Percentiles rank a stretch among this genome's conserved stretches.
Conservation (phyloP, 2,888 invertebrate species). For the Salticus scenicus region DNA sequence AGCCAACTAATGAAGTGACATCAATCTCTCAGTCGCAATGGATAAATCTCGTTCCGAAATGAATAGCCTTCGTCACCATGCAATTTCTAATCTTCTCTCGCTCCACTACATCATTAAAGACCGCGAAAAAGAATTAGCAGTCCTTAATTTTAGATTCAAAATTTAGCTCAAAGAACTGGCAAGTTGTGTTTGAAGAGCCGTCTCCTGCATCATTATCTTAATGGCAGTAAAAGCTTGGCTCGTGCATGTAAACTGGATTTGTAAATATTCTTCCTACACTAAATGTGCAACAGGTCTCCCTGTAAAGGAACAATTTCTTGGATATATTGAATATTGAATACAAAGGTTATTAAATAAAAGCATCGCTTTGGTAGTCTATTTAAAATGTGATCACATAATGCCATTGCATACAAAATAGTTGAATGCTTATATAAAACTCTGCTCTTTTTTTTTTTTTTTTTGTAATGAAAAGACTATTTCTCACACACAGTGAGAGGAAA, state of each 20-base stretch:
- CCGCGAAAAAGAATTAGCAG: not conserved
- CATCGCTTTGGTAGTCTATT: too few relatives aligned
- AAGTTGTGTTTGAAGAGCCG: not conserved
- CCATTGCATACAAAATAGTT: too few relatives aligned
- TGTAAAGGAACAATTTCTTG: too few relatives aligned
- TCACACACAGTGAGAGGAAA: too few relatives aligned
- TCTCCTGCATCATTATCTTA: not conserved
- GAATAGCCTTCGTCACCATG: not conserved
- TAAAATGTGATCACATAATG: too few relatives aligned
- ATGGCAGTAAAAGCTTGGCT: not conserved
- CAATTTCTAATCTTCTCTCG: not conserved
- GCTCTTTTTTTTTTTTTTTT: too few relatives aligned
- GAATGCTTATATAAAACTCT: too few relatives aligned
- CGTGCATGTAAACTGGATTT: not conserved
- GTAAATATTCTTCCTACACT: not conserved
- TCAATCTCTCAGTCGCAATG: not conserved
- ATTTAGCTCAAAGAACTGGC: not conserved
- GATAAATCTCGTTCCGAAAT: not conserved
- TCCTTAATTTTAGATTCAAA: not conserved
- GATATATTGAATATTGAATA: too few relatives aligned
- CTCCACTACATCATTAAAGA: not conserved
- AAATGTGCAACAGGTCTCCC: too few relatives aligned
- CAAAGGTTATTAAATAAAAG: too few relatives aligned
- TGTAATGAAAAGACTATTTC: too few relatives aligned
- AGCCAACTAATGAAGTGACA: slow-evolving; percentile 43